phyloP scores from a whole-genome alignment of 2,113 vertebrate species.

The Equus quagga region DNA sequence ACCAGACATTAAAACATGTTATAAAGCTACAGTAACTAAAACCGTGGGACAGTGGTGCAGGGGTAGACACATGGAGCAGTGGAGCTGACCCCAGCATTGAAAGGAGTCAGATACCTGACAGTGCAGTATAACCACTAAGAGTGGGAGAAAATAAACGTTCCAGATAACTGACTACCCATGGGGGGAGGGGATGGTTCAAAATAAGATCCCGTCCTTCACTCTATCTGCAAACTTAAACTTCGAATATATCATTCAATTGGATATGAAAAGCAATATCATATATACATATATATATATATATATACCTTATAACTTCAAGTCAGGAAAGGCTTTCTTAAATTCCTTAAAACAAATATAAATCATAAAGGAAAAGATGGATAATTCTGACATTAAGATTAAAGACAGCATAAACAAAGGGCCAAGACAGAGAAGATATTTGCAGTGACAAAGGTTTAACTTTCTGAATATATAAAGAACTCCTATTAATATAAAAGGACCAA shows the following conservation, averaged over 20 bases:
- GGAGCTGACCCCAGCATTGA: background rate
- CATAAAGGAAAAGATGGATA: background rate
- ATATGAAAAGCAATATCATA: background rate
- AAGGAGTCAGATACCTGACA: background rate
- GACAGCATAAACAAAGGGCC: background rate
- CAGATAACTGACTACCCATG: background rate
- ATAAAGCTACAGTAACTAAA: background rate
- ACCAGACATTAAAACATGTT: background rate
- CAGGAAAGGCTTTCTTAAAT: background rate
- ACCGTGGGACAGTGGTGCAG: background rate
- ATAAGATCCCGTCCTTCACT: background rate
- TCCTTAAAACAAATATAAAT: conserved; percentile 15
- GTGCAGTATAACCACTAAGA: background rate
- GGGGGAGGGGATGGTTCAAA: background rate
- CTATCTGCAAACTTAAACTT: background rate
- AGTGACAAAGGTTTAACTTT: background rate
- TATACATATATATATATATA: too few relatives aligned
- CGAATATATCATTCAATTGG: background rate
- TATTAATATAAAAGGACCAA: background rate
- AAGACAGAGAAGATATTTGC: background rate
- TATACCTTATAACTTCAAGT: background rate
- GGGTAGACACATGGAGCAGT: background rate
- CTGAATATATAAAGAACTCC: background rate
- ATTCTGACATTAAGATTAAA: background rate
- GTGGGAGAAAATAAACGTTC: background rate